Conservation (phyloP, 2,797 vertebrate genomes). For the Alfaro cultratus region DNA sequence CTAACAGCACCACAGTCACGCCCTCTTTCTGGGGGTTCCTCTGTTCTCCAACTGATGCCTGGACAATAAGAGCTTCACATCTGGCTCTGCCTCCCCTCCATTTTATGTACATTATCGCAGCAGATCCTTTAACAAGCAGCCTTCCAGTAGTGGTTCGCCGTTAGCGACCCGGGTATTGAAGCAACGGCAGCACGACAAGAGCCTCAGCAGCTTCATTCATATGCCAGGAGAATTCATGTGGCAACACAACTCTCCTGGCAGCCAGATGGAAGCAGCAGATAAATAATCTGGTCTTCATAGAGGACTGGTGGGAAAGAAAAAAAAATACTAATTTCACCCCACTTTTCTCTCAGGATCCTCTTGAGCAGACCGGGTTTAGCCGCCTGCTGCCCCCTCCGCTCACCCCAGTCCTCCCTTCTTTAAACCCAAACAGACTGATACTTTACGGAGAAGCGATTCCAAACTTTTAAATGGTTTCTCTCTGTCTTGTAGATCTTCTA, state of each 20-base stretch:
- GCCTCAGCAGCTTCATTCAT: conserved; percentile 55
- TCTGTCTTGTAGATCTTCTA: conserved; percentile 76
- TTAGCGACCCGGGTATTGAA: conserved; percentile 64
- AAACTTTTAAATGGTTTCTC: conserved; percentile 77
- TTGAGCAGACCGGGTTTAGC: conserved; percentile 41
- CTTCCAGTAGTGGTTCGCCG: conserved; percentile 48
- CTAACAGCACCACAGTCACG: not conserved
- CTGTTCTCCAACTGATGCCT: conserved; percentile 8
- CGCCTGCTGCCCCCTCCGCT: not conserved
- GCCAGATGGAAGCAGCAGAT: conserved; percentile 66
- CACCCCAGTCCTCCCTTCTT: conserved; percentile 18
- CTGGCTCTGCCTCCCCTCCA: conserved; percentile 26
- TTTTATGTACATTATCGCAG: conserved; percentile 31
- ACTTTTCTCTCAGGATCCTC: conserved; percentile 37
- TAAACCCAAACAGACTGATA: conserved; percentile 58
- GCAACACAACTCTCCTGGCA: conserved; percentile 55
- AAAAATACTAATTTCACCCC: conserved; percentile 49
- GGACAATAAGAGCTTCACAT: conserved; percentile 21
- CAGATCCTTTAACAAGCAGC: conserved; percentile 59
- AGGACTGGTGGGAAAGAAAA: conserved; percentile 43
- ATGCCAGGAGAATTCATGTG: conserved; percentile 40
- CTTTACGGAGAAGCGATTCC: conserved; percentile 72
- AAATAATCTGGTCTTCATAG: conserved; percentile 66
- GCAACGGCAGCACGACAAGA: conserved; percentile 56
- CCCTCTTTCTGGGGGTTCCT: conserved; percentile 3